Percentiles rank a stretch among this genome's conserved stretches.
Evolutionary conservation across 2,888 invertebrate genomes (phyloP).

Genomic region (Drosophila paracracens): DNA sequence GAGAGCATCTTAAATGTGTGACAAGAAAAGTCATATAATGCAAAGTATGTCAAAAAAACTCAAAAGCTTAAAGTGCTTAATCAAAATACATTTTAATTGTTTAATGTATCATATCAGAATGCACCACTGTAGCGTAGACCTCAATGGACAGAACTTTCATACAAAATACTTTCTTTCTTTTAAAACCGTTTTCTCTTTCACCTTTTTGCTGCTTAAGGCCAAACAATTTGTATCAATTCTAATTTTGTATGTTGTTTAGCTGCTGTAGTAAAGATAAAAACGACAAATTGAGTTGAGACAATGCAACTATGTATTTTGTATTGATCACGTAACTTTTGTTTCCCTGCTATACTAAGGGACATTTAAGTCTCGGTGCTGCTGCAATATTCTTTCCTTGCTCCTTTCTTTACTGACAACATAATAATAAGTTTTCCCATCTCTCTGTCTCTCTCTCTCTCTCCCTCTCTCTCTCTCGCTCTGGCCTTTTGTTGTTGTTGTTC

Average conservation of each 20-base stretch:
- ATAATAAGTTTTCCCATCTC: slow-evolving; percentile 73
- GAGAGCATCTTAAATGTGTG: background rate
- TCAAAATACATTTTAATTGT: background rate
- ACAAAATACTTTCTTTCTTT: background rate
- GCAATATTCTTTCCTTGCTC: slow-evolving; percentile 28
- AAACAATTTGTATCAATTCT: background rate
- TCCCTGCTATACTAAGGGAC: slow-evolving; percentile 10
- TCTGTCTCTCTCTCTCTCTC: slow-evolving; percentile 2
- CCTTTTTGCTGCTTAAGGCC: background rate
- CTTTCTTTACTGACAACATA: slow-evolving; percentile 76
- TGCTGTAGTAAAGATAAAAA: background rate
- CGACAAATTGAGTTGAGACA: slow-evolving; percentile 11
- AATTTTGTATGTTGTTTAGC: background rate
- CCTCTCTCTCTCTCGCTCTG: slow-evolving; percentile 1
- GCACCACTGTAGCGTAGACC: background rate
- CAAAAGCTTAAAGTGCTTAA: background rate
- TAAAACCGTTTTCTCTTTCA: background rate
- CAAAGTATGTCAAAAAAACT: background rate
- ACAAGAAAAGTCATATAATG: no score
- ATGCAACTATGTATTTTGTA: slow-evolving; percentile 7
- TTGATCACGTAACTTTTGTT: slow-evolving; percentile 34
- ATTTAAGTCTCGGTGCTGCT: slow-evolving; percentile 33
- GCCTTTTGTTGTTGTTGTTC: slow-evolving; percentile 35
- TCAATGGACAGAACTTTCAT: background rate
- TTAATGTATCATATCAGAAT: background rate